Percentiles rank a stretch among this genome's conserved stretches.
Conservation (phyloP, 2,113 vertebrate genomes). For the Neogale vison region DNA sequence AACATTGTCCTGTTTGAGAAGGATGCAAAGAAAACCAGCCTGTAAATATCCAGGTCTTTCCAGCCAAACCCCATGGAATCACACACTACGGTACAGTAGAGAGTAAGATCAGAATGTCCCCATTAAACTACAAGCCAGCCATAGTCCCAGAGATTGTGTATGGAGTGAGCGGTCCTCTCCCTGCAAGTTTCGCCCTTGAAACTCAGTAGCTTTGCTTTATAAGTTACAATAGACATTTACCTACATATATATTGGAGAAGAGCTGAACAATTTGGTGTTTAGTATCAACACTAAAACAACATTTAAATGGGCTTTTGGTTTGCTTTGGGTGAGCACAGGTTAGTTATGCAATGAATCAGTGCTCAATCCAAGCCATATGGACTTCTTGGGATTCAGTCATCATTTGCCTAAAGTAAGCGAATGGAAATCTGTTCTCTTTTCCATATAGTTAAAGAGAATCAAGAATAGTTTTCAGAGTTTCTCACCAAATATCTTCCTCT, state of each 20-base stretch:
- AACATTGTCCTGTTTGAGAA: background rate
- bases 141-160: background rate
- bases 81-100: background rate
- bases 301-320: slow-evolving; percentile 11
- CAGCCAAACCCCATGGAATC: background rate
- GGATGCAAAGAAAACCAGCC: background rate
- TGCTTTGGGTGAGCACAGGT: background rate
- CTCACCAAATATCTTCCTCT: background rate
- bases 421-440: background rate
- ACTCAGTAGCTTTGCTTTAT: background rate
- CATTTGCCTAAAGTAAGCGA: slow-evolving; percentile 36
- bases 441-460: background rate
- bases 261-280: background rate
- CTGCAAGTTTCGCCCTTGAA: background rate
- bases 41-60: background rate
- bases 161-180: background rate
- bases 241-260: background rate
- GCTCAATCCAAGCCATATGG: background rate
- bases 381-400: slow-evolving; percentile 6
- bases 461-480: slow-evolving; percentile 2
- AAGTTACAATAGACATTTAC: background rate
- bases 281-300: background rate
- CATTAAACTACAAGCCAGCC: background rate
- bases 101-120: background rate
- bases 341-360: background rate